Percentiles rank a stretch among this genome's conserved stretches.
Evolutionary conservation across 2,888 invertebrate genomes (phyloP).

Genomic region (Pegoplata infirma): DNA sequence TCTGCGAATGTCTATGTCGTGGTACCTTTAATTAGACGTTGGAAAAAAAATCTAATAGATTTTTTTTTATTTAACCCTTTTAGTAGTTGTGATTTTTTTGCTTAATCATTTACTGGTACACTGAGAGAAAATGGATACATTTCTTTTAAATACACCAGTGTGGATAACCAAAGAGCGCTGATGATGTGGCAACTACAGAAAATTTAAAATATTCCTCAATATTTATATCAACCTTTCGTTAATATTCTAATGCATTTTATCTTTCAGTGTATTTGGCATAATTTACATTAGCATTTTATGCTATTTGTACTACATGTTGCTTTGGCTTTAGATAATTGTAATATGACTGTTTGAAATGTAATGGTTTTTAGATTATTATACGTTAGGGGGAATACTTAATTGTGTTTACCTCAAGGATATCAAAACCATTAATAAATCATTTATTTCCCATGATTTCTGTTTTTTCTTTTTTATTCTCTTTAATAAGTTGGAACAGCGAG

Average conservation of each 20-base stretch:
- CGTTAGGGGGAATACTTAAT: constrained; percentile 4
- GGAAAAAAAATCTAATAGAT: neutral
- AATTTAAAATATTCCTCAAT: too few species aligned
- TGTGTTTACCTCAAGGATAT: constrained; percentile 47
- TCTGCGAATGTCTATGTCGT: neutral
- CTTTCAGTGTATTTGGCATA: too few species aligned
- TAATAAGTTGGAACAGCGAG: too few species aligned
- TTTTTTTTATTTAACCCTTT: neutral
- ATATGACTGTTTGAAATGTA: neutral
- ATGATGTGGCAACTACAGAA: too few species aligned
- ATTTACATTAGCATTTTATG: neutral
- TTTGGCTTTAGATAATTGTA: neutral
- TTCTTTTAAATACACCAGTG: too few species aligned
- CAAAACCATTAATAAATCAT: constrained; percentile 53
- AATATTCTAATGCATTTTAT: too few species aligned
- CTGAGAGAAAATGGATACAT: too few species aligned
- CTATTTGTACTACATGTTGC: neutral
- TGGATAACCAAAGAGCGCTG: too few species aligned
- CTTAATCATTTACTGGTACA: constrained; percentile 25
- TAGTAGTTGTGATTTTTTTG: neutral
- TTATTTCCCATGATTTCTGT: constrained; percentile 23
- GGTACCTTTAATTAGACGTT: constrained; percentile 25
- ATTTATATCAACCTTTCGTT: too few species aligned
- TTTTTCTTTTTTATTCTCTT: neutral
- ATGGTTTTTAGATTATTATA: neutral